phyloP scores from a whole-genome alignment of 2,888 invertebrate species.

The Tetanocera ferruginea region DNA sequence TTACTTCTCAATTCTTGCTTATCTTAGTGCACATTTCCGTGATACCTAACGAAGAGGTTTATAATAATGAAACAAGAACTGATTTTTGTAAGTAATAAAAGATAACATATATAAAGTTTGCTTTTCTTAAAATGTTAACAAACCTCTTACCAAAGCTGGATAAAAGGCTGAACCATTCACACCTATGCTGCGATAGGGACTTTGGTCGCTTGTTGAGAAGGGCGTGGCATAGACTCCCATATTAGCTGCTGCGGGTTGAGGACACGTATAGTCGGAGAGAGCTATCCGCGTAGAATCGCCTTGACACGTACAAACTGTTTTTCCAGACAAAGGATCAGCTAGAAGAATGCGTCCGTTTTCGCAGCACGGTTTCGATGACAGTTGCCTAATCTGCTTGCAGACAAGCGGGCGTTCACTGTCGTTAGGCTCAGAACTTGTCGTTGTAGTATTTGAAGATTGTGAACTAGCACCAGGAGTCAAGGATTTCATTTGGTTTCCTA shows the following conservation, averaged over 20 bases:
- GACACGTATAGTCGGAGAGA: slow-evolving; percentile 72
- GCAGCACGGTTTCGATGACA: slow-evolving; percentile 76
- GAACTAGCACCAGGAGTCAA: slow-evolving; percentile 52
- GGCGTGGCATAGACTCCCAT: slow-evolving; percentile 82
- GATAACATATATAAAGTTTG: no score
- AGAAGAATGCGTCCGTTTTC: slow-evolving; percentile 92
- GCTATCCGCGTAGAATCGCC: slow-evolving; percentile 79
- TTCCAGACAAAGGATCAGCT: slow-evolving; percentile 92
- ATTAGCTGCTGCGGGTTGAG: slow-evolving; percentile 76
- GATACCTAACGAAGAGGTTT: no score
- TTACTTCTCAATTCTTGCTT: no score
- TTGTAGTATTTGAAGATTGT: slow-evolving; percentile 59
- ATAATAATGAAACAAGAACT: no score
- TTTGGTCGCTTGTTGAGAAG: slow-evolving; percentile 91
- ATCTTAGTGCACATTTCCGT: no score
- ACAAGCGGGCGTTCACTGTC: slow-evolving; percentile 15
- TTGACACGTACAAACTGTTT: slow-evolving; percentile 94
- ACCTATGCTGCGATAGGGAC: slow-evolving; percentile 92
- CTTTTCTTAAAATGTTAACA: background rate
- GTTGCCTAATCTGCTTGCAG: slow-evolving; percentile 1
- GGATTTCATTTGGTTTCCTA: slow-evolving; percentile 26
- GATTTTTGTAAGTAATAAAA: no score
- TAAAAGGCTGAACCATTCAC: slow-evolving; percentile 92
- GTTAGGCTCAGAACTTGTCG: slow-evolving; percentile 45
- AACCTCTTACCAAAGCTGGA: slow-evolving; percentile 89